Base-by-base conservation (phyloP, 2,888 invertebrate genomes). In the Cynaeus angustus region DNA sequence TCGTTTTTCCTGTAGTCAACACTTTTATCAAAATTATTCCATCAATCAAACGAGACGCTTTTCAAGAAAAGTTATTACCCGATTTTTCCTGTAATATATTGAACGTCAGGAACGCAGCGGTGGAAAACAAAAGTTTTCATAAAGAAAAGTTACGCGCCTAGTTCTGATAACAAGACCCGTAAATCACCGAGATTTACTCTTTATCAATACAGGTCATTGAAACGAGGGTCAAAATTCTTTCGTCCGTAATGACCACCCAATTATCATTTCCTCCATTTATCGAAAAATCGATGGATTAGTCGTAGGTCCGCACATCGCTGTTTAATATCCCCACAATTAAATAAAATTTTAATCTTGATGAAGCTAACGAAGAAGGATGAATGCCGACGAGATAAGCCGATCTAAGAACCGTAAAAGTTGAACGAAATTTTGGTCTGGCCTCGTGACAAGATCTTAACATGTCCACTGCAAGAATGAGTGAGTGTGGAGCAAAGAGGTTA, bases 401-500 rank as follows among this genome's bases (percentile, higher is more conserved):
- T 53, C 48, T 43, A 30, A 28, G 48, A 66, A 38, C 21, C 38
- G 46, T 56, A 46, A 58, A 59, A 41, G 59, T 53, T 61, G n/a
- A 45, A 65, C 28, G 66, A 67, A 74, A 71, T 72, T 74, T 72
- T 55, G 71, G 72, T 66, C 61, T 33, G 68, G 66, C 28, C 45
- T 43, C 38, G 62, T 79, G 81, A 82, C 81, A 79, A 78, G 79
- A 81, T 81, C 79, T 81, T 74, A 76, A 78, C 76, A 78, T 79
- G 80, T 81, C 81, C 79, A 76, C 78, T 66, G 78, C 77, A 82
- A 81, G 82, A 83, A 81, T 81, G 81, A 82, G 80, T 79, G 79
- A 80, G 78, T 79, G 77, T 77, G 77, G 81, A 77, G 80, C 79
- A 78, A 78, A 78, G 76, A 79, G 83, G 83, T 83, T 83, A 83